Evolutionary conservation across 2,797 vertebrate genomes (phyloP), one percentile per base, ranked within the genome.

Genomic region (Darevskia nairensis): DNA sequence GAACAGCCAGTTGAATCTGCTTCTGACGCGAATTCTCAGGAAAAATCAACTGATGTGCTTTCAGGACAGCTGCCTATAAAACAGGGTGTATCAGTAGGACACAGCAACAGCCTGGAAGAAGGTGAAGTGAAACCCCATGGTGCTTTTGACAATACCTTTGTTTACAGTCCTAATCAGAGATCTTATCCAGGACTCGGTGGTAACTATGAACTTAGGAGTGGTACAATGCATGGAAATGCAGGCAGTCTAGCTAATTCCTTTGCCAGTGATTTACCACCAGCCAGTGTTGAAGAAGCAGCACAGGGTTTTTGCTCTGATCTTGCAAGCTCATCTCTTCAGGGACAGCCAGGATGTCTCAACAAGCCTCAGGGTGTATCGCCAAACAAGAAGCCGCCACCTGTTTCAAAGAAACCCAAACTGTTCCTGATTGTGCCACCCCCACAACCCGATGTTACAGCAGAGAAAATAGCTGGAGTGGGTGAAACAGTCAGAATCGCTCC

Each of bases 321-420:
- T 61, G 41, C 84, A 85, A 69, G 86, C 27, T 1, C 79, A 39
- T 87, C 88, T 0, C 86, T 84, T 90, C 94, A 91, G 88, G 94
- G 91, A 25, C 92, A 93, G 77, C 85, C 93, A 1, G 79, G 90
- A 41, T 95, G 93, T 89, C 94, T 96, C 2, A 10, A 90, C 41
- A 95, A 95, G 88, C 90, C 93, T 91, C 91, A 93, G 91, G 96
- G 92, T 92, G 89, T 79, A 92, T 97, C 89, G 84, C 97, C 95
- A 97, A 97, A 96, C 96, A 98, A 97, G 95, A 98, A 97, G 89
- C 98, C 98, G 23, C 98, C 98, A 88, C 97, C 96, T 68, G 90
- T 98, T 94, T 98, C 97, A 91, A 99, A 98, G 97, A 99, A 99
- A 94, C 98, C 99, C 94, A 98, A 98, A 96, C 96, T 99, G 87